phyloP scores from a whole-genome alignment of 2,113 vertebrate species.

The Erythrolamprus reginae region DNA sequence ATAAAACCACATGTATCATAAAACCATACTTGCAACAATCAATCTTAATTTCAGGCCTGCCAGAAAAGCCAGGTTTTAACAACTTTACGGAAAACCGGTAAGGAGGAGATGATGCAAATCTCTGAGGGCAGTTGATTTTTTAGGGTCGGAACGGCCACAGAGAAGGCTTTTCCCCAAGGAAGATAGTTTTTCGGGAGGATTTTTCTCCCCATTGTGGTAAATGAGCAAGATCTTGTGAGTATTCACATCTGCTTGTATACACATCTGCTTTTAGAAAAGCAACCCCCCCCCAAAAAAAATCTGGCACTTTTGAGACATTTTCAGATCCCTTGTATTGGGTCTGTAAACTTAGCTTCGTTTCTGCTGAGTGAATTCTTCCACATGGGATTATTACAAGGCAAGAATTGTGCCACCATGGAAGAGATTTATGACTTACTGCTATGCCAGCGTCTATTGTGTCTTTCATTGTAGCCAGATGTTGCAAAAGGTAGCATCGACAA shows the following conservation, averaged over 20 bases:
- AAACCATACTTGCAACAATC: too few species aligned
- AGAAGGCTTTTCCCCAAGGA: too few species aligned
- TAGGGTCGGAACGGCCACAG: too few species aligned
- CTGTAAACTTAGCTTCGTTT: background rate
- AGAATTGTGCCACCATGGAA: background rate
- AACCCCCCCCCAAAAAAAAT: background rate
- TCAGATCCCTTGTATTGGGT: background rate
- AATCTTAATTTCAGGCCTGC: too few species aligned
- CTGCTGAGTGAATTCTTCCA: background rate
- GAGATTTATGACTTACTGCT: background rate
- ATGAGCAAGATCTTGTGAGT: background rate
- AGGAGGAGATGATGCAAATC: too few species aligned
- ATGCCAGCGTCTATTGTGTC: background rate
- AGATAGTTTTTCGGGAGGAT: background rate
- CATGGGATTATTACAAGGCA: background rate
- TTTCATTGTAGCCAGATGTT: background rate
- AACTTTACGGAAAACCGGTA: too few species aligned
- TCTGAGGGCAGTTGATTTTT: too few species aligned
- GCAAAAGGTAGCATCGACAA: background rate
- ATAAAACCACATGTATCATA: too few species aligned
- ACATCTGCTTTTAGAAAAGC: background rate
- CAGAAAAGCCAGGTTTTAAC: too few species aligned
- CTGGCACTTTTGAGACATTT: background rate
- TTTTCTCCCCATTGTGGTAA: background rate
- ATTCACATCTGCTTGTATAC: too few species aligned